Evolutionary conservation across 2,888 invertebrate species (phyloP), one percentile per base, ranked within the genome.

Genomic region (Alloplasta piceator): DNA sequence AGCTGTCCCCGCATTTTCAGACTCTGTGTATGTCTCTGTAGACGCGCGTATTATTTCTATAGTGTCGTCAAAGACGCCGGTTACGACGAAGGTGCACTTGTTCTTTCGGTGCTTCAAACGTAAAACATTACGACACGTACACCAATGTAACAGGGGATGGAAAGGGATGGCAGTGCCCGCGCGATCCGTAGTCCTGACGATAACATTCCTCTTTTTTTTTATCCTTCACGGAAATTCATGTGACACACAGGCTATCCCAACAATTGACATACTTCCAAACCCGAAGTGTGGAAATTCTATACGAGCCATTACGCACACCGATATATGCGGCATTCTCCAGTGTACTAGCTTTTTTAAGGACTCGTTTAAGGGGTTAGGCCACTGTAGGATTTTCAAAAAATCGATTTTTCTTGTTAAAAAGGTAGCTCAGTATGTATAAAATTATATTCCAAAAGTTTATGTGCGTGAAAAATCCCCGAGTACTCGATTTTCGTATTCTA

Each of bases 171-270:
- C 26, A 26, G 26, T 26, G 26, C 14, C 46, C 14, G 6, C 5
- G 9, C 50, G 56, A 26, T 61, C 61, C 43, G 56, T 63, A 48
- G 73, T 63, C 26, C 63, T 67, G 60, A 72, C 72, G 50, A 74
- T 68, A 68, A 64, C 67, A 52, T 61, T 38, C 9, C 55, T 78
- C 68, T 66, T 78, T 26, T 26, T 26, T 26, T 26, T 26, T 26
- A 26, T 26, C 26, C 26, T 26, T 46, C 61, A 73, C 60, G 56
- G 61, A 68, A 74, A 61, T 68, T 58, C 74, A 68, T 68, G 43
- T 48, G 41, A 46, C 16, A 46, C n/a, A 55, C 16, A 46, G 39
- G 50, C 39, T 36, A 56, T 12, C 16, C 36, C 41, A 61, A 63
- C 63, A 61, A 39, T 14, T 14, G 9, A 71, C 10, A 64, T 50